These are phyloP conservation scores for Tachuris rubrigastra DNA, from an alignment of 2,113 vertebrate genomes.

Conservation along the genomic window DNA sequence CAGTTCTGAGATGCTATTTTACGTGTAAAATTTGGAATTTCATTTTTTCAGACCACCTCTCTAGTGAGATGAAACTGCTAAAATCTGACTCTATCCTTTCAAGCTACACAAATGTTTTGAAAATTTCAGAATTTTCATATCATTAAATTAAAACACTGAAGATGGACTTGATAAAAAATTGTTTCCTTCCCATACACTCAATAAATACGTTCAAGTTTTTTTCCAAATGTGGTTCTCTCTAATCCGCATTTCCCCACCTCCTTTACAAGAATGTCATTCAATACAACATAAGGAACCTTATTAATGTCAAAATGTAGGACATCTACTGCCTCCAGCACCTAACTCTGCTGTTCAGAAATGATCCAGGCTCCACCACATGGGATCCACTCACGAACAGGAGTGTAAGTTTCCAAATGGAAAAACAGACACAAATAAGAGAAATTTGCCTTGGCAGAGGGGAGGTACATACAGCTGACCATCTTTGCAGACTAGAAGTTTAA, in stretches of 20 bases:
- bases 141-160: background rate
- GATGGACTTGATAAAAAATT: background rate
- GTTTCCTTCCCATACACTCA: background rate
- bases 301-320: constrained; percentile 39
- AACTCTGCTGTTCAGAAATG: background rate
- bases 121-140: background rate
- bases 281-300: background rate
- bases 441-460: background rate
- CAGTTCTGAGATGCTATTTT: background rate
- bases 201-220: background rate
- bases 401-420: background rate
- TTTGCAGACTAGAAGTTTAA: background rate
- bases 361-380: background rate
- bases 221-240: background rate
- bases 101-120: background rate
- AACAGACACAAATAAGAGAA: background rate
- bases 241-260: background rate
- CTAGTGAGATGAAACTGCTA: background rate
- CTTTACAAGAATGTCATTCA: background rate
- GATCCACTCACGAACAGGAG: background rate
- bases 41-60: background rate
- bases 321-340: constrained; percentile 6
- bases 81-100: background rate
- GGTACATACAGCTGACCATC: background rate
- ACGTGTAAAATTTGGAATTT: background rate